A percentile compares a stretch with the other conserved stretches of the same genome.
These are phyloP conservation scores for Mastomys natalensis DNA, from an alignment of 2,113 vertebrate species.

Conservation along the genomic window DNA sequence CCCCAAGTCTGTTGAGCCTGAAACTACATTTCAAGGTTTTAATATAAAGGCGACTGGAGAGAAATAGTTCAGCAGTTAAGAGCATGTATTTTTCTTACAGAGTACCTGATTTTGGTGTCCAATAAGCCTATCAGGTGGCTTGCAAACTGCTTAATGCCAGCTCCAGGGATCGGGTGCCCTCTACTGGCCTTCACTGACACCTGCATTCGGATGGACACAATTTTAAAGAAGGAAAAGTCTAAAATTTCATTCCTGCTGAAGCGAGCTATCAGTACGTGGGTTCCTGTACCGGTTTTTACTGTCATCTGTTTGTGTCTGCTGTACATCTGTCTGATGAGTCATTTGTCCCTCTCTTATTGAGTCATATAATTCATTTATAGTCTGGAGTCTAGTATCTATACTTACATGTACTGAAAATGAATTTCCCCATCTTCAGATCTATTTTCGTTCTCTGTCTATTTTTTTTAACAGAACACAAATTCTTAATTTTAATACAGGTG, in stretches of 20 bases:
- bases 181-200: not conserved
- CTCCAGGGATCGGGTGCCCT: not conserved
- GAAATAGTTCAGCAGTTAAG: not conserved
- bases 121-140: not conserved
- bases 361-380: not conserved
- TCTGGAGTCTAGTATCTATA: not conserved
- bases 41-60: not conserved
- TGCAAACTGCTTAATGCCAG: not conserved
- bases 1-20: not conserved
- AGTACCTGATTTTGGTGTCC: not conserved
- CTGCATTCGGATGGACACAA: not conserved
- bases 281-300: slow-evolving; percentile 27
- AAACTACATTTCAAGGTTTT: not conserved
- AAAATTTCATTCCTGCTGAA: not conserved
- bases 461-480: not conserved
- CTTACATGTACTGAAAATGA: not conserved
- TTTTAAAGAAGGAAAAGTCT: not conserved
- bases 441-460: not conserved
- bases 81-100: not conserved
- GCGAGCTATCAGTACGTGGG: not conserved
- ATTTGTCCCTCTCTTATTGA: slow-evolving; percentile 30
- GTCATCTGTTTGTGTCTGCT: slow-evolving; percentile 50
- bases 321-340: slow-evolving; percentile 24
- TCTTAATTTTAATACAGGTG: slow-evolving; percentile 16
- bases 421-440: not conserved